Conservation (phyloP, 2,113 vertebrate species). For the Actenoides hombroni region DNA sequence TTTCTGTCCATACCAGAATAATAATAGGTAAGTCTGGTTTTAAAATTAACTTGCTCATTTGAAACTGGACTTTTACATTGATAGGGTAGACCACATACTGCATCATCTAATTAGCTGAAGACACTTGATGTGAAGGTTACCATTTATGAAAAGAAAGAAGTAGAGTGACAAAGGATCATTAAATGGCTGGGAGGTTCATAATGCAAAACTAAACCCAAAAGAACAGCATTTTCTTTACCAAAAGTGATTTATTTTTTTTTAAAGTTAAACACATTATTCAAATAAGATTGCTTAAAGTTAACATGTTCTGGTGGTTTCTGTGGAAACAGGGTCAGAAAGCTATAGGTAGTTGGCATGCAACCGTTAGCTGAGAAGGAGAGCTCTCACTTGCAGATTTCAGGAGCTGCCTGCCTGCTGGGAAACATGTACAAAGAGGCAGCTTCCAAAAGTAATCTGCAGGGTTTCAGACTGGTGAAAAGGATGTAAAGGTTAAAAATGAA, state of each 20-base stretch:
- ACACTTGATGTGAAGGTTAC: background rate
- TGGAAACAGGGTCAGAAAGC: slow-evolving; percentile 62
- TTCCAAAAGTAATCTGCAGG: background rate
- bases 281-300: slow-evolving; percentile 28
- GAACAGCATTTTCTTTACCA: background rate
- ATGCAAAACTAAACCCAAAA: slow-evolving; percentile 12
- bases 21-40: background rate
- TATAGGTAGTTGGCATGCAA: background rate
- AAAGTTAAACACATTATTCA: slow-evolving; percentile 47
- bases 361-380: background rate
- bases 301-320: slow-evolving; percentile 42
- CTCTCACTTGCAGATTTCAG: slow-evolving; percentile 28
- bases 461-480: background rate
- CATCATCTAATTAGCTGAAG: background rate
- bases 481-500: background rate
- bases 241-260: background rate
- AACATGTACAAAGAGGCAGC: background rate
- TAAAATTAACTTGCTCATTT: background rate
- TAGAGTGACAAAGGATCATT: background rate
- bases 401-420: slow-evolving; percentile 37
- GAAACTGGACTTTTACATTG: background rate
- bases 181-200: background rate
- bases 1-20: background rate
- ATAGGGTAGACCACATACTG: background rate
- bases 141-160: background rate